These are phyloP conservation scores for Alaudala cheleensis DNA, from an alignment of 2,113 vertebrate genomes.

Conservation along the genomic window DNA sequence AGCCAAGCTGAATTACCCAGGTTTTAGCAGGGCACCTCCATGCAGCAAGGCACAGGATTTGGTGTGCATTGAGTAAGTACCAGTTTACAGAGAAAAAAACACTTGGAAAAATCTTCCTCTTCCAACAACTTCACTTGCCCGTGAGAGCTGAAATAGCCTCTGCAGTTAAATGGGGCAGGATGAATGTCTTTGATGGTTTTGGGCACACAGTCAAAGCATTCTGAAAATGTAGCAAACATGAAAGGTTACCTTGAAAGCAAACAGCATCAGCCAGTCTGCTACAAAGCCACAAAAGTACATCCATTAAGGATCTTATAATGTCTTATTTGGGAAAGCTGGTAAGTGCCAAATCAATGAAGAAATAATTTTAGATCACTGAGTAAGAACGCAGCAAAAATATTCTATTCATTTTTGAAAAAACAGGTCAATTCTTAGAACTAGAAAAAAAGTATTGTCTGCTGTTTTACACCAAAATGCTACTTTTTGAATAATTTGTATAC, in stretches of 20 bases:
- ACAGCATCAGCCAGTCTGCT: neutral
- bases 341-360: conserved; percentile 30
- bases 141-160: neutral
- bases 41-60: neutral
- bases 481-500: neutral
- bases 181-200: neutral
- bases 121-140: neutral
- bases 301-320: neutral
- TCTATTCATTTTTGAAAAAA: neutral
- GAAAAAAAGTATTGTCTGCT: neutral
- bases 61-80: neutral
- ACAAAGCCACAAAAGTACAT: neutral
- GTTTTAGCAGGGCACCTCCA: neutral
- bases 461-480: neutral
- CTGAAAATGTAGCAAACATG: neutral
- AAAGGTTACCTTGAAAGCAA: conserved; percentile 53
- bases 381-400: neutral
- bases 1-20: neutral
- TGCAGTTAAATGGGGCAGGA: neutral
- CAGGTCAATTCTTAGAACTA: neutral
- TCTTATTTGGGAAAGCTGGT: neutral
- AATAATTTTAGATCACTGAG: neutral
- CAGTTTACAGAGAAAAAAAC: neutral
- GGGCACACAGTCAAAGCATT: neutral
- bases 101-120: neutral